Base-by-base conservation (phyloP, 30 jellyfish, hydroid and myxozoan genomes). In the Hydractinia symbiolongicarpus region DNA sequence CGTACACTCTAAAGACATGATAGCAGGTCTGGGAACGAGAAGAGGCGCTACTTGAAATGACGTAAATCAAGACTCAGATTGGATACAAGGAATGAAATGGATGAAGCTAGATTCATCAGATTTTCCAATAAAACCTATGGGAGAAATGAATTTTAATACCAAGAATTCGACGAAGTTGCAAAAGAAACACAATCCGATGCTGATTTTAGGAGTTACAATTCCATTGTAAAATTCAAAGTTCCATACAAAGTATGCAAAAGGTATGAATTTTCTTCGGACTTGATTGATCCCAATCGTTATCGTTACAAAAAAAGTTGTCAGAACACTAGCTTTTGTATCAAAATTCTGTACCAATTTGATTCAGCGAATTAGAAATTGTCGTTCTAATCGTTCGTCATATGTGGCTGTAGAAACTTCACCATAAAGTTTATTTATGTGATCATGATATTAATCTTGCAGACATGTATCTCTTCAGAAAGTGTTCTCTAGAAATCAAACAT, bases 21-120 rank as follows among this genome's bases (percentile, higher is more conserved):
- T 73, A 50, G 70, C 66, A 52, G 82, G 4, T 73, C 82, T 73
- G 4, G 82, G 82, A 9, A 52, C 82, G 16, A 73, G 82, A 73
- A 30, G 82, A 16, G 82, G 82, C 16, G 82, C 82, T 16, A 73
- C 66, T 44, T 10, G 3, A 44, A 73, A 73, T n/a, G 72, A 73
- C 16, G 19, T 73, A 30, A 67, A 73, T 52, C 82, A 73, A 67
- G 51, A 73, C 54, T 73, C 82, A 73, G 75, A 54, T 30, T 73
- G 70, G 82, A 73, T 73, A 73, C 30, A 73, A 10, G 66, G 82
- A 52, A 19, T 73, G 71, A 30, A 15, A 44, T 54, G 19, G 20
- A 50, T 67, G 77, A 67, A 67, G 44, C 44, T 30, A 30, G 44
- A 30, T 1, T 30, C 44, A 30, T 30, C 44, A 30, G 44, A 30